Percentiles rank a stretch among this genome's conserved stretches.
phyloP scores from a whole-genome alignment of 2,888 invertebrate species.

The Hypomecis punctinalis region DNA sequence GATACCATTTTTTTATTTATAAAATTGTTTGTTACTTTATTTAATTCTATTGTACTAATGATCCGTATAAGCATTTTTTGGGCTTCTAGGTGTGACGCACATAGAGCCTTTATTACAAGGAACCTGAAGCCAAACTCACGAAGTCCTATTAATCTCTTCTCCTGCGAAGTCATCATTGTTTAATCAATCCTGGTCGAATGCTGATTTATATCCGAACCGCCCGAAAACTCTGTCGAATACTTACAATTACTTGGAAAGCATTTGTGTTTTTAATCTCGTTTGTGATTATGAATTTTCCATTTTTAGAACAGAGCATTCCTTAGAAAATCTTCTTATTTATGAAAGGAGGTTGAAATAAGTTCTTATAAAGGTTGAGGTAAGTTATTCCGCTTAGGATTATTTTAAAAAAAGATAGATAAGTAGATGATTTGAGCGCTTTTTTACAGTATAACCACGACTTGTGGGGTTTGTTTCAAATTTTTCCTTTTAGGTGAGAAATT shows the following conservation, averaged over 20 bases:
- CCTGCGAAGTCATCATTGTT: slow-evolving; percentile 68
- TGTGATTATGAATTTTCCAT: not conserved
- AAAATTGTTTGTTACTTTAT: too few relatives aligned
- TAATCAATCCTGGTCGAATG: slow-evolving; percentile 68
- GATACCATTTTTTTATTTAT: too few relatives aligned
- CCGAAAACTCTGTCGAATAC: slow-evolving; percentile 47
- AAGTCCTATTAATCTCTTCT: slow-evolving; percentile 63
- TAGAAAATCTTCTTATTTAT: not conserved
- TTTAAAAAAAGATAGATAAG: too few relatives aligned
- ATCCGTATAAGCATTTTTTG: too few relatives aligned
- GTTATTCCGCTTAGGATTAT: too few relatives aligned
- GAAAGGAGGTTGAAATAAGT: not conserved
- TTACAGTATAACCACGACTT: too few relatives aligned
- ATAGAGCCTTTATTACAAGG: not conserved
- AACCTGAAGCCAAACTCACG: slow-evolving; percentile 19
- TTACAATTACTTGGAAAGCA: slow-evolving; percentile 5
- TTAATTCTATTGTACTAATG: too few relatives aligned
- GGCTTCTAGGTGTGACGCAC: too few relatives aligned
- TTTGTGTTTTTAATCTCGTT: slow-evolving; percentile 8
- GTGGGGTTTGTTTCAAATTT: too few relatives aligned
- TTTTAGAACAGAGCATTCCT: not conserved
- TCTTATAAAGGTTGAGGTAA: too few relatives aligned
- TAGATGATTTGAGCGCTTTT: too few relatives aligned
- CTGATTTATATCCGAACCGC: slow-evolving; percentile 64
- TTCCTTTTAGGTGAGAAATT: too few relatives aligned